Base-by-base conservation (phyloP, 2,888 invertebrate genomes). In the Xestia c-nigrum region DNA sequence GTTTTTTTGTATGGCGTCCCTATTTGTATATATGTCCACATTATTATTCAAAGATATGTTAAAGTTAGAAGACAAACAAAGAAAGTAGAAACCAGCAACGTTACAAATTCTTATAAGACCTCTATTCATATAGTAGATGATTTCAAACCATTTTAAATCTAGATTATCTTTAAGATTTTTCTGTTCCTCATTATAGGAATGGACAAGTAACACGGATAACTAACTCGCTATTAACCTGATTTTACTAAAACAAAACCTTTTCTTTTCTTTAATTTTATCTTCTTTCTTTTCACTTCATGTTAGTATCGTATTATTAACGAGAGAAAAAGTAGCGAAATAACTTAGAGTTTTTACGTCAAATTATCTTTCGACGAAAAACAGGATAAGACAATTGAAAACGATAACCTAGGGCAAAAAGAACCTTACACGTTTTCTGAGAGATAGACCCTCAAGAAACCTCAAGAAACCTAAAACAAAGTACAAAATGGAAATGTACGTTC, bases 401-500 rank as follows among this genome's bases (percentile, higher is more conserved):
- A 52, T n/a, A 73, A 31, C 12, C n/a, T 16, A 16, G 2, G 14
- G 31, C 14, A 12, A 40, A 2, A 19, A 7, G 14, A 19, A 40
- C 40, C 40, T 40, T 7, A 72, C 55, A 64, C 3, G 38, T 52
- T 9, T 70, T 10, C 31, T 24, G 24, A 61, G 43, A 0, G 10
- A 61, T 21, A 70, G 21, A 14, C 43, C 21, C 10, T 12, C 43
- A 21, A 12, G 38, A 24, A 55, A 63, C 10, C 10, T 55, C 38
- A 66, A 40, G 5, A 12, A 4, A 31, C 16, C 43, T 21, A 12
- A 67, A 52, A 31, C 7, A 31, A 31, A 40, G 47, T 7, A 2
- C 12, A 78, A 52, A 21, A 50, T 21, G 50, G 50, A 78, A 59
- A 52, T 16, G 38, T 65, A 7, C 12, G 55, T 66, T 31, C 52